Base-by-base conservation (phyloP, 2,888 invertebrate genomes). In the Meteorus cinctellus region DNA sequence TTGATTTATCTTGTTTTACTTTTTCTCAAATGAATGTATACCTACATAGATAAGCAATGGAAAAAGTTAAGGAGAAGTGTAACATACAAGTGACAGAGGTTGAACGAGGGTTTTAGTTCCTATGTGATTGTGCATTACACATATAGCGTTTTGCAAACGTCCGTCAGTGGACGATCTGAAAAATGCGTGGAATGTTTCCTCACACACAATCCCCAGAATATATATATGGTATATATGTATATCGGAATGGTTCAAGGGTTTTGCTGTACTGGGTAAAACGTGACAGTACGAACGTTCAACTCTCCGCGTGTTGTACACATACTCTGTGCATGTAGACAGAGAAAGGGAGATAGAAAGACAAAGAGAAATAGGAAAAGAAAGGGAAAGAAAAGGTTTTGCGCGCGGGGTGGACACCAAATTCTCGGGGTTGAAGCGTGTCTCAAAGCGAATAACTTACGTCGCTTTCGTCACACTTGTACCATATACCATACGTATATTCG, bases 371-470 rank as follows among this genome's bases (percentile, higher is more conserved):
- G 34, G 8, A 8, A 34, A 6, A 8, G 34, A 2, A 78, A 66
- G 77, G 72, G 77, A 72, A 66, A 62, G 36, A 41, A 41, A 69
- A 72, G 65, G 29, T 55, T 19, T 19, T 27, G 36, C 51, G 75
- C 36, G 60, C 79, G 74, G 79, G 76, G 76, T 68, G 55, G 65
- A 78, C 79, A 80, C 81, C 79, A 81, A 83, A 85, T 85, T 84
- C 85, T 81, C 84, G 77, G 75, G 73, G 75, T 76, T 71, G 67
- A 55, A 82, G 80, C 81, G 77, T 41, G 41, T 82, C 80, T 78
- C 78, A 79, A 77, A 78, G 78, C 79, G 80, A 87, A 87, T 87
- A 87, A 87, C 87, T 86, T 84, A 78, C 83, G 84, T 84, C 85
- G 82, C 82, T 81, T 81, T 78, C 19, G 41, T 48, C 67, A 41